A percentile compares a stretch with the other conserved stretches of the same genome.
Evolutionary conservation across 2,797 vertebrate genomes (phyloP).

Genomic region (Hipposideros larvatus): DNA sequence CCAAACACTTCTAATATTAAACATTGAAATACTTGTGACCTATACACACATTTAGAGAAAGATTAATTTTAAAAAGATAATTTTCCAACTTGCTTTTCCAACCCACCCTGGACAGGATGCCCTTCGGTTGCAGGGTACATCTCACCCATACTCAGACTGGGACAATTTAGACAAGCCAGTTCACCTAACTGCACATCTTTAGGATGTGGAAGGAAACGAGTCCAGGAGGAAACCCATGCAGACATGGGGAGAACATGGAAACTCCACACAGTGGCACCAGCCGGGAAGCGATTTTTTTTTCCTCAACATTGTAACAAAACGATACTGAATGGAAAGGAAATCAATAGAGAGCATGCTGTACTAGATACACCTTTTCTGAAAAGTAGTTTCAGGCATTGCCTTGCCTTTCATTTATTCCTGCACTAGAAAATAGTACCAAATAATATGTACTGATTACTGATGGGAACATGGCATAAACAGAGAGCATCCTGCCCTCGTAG

Average conservation of each 20-base stretch:
- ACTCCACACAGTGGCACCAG: neutral
- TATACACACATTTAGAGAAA: neutral
- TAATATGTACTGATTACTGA: neutral
- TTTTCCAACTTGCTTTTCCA: neutral
- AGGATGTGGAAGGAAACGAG: neutral
- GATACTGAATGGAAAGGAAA: neutral
- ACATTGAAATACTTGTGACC: neutral
- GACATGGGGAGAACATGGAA: neutral
- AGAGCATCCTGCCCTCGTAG: neutral
- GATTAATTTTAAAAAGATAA: neutral
- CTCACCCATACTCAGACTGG: neutral
- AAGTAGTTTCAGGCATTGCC: neutral
- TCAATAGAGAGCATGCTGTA: neutral
- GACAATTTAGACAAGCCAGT: neutral
- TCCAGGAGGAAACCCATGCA: neutral
- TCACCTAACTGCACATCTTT: neutral
- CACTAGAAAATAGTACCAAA: conserved; percentile 4
- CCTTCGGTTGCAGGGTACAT: neutral
- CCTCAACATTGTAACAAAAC: neutral
- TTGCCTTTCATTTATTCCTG: conserved; percentile 50
- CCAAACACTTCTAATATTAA: neutral
- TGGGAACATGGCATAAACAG: neutral
- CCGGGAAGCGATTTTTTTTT: neutral
- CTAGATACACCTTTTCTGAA: neutral
- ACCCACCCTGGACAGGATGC: neutral